Percentiles rank a stretch among this genome's conserved stretches.
Conservation (phyloP, 2,888 invertebrate genomes). For the Idaea aversata region DNA sequence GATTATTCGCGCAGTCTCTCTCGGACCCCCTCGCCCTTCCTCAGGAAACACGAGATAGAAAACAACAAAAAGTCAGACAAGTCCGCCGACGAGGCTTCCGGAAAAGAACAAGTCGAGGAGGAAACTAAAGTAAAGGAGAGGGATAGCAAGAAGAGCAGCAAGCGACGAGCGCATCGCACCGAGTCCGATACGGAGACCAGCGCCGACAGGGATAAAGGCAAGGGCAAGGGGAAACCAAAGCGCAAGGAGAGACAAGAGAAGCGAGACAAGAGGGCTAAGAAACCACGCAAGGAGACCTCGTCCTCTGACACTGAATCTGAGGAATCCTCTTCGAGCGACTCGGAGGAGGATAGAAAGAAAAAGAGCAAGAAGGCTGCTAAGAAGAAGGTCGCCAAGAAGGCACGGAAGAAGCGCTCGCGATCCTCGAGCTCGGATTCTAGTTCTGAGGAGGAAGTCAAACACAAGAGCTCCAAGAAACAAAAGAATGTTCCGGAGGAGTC, state of each 20-base stretch:
- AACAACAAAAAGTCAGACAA: slow-evolving; percentile 65
- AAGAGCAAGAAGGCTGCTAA: slow-evolving; percentile 71
- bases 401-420: slow-evolving; percentile 68
- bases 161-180: slow-evolving; percentile 77
- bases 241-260: slow-evolving; percentile 80
- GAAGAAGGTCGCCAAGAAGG: slow-evolving; percentile 72
- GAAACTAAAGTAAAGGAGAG: slow-evolving; percentile 47
- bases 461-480: slow-evolving; percentile 68
- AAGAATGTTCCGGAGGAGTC: slow-evolving; percentile 75
- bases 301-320: slow-evolving; percentile 77
- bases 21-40: slow-evolving; percentile 92
- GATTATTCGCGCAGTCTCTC: slow-evolving; percentile 88
- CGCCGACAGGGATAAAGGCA: slow-evolving; percentile 65
- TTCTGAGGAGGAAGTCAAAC: slow-evolving; percentile 75
- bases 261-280: slow-evolving; percentile 68
- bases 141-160: slow-evolving; percentile 55
- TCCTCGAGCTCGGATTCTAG: slow-evolving; percentile 76
- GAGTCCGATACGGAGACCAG: slow-evolving; percentile 74
- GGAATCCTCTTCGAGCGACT: slow-evolving; percentile 74
- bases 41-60: slow-evolving; percentile 83
- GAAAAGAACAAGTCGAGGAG: slow-evolving; percentile 73
- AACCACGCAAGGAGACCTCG: slow-evolving; percentile 70
- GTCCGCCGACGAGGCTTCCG: slow-evolving; percentile 67
- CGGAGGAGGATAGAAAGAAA: slow-evolving; percentile 75
- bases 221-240: slow-evolving; percentile 68